Conservation (phyloP, 2,797 vertebrate genomes). For the Galaxias olidus region DNA sequence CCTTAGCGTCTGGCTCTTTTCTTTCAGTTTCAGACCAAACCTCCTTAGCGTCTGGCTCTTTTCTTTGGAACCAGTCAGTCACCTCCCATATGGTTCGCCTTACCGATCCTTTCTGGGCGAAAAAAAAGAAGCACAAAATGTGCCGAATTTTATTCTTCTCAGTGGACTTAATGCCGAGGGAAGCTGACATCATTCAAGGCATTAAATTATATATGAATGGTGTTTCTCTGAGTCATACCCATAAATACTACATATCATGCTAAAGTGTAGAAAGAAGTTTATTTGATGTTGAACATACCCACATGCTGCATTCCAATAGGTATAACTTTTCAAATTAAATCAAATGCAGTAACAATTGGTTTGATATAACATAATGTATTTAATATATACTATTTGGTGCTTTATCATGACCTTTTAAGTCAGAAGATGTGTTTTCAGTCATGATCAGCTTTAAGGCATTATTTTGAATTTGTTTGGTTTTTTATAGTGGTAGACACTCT, state of each 20-base stretch:
- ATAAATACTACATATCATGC: not conserved
- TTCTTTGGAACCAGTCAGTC: not conserved
- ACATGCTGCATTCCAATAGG: too few species aligned
- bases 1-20: not conserved
- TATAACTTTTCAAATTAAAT: too few species aligned
- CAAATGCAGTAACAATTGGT: too few species aligned
- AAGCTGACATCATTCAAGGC: constrained; percentile 11
- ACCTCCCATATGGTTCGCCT: not conserved
- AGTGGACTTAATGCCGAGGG: not conserved
- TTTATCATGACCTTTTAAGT: too few species aligned
- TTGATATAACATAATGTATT: too few species aligned
- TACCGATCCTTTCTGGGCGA: constrained; percentile 2
- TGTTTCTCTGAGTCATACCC: constrained; percentile 4
- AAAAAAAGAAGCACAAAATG: constrained; percentile 7
- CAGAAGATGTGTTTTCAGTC: too few species aligned
- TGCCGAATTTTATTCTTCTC: constrained; percentile 12
- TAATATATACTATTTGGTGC: too few species aligned
- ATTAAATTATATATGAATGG: constrained; percentile 10
- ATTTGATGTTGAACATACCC: not conserved
- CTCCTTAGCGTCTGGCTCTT: not conserved
- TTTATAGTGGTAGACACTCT: too few species aligned
- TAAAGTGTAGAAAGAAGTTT: not conserved
- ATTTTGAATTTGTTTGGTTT: too few species aligned
- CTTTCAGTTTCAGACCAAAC: not conserved
- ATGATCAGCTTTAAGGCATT: too few species aligned